Percentiles rank a stretch among this genome's conserved stretches.
phyloP scores from a whole-genome alignment of 2,797 vertebrate genomes.

The Novumbra hubbsi region DNA sequence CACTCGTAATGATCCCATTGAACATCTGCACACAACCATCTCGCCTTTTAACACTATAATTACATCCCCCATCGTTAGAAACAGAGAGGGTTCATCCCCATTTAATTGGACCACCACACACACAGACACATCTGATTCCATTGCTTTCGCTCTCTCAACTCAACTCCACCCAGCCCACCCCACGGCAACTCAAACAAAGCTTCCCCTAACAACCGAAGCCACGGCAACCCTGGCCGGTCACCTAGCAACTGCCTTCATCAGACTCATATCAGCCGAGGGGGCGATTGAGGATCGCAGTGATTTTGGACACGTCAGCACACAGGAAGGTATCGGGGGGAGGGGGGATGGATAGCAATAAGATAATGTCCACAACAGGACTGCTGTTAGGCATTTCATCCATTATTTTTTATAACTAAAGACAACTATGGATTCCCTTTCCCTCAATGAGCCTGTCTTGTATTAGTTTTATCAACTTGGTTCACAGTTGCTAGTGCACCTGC shows the following conservation, averaged over 20 bases:
- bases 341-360: not conserved
- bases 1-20: not conserved
- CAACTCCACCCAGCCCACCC: slow-evolving; percentile 10
- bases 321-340: slow-evolving; percentile 4
- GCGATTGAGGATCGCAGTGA: slow-evolving; percentile 1
- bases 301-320: slow-evolving; percentile 1
- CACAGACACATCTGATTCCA: slow-evolving; percentile 6
- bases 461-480: not conserved
- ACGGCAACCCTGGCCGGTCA: slow-evolving; percentile 50
- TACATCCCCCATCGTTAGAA: not conserved
- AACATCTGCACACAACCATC: not conserved
- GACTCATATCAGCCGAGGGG: slow-evolving; percentile 30
- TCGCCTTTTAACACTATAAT: not conserved
- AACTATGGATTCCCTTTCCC: not conserved
- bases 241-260: slow-evolving; percentile 58
- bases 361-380: too few species aligned
- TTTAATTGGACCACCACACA: not conserved
- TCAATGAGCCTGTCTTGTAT: not conserved
- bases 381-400: not conserved
- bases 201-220: slow-evolving; percentile 40
- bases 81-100: not conserved
- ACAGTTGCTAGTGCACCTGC: too few species aligned
- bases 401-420: not conserved
- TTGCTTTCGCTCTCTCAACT: not conserved
- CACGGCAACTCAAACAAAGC: slow-evolving; percentile 37